Conservation (phyloP, 2,113 vertebrate species). For the Pristiophorus japonicus region DNA sequence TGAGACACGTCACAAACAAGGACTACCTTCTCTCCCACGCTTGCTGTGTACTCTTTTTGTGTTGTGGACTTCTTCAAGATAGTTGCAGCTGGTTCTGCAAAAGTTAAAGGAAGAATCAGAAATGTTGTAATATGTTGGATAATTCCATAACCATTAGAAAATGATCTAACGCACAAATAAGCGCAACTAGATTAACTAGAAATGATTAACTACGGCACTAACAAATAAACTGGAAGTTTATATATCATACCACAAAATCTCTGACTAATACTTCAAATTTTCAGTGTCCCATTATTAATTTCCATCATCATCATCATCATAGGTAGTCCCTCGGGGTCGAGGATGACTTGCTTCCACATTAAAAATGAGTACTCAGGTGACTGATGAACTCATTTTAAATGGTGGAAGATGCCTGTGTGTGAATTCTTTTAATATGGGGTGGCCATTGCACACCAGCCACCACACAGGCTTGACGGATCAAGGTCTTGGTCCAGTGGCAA, state of each 20-base stretch:
- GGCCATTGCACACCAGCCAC: too few species aligned
- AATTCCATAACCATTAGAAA: neutral
- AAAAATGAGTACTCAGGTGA: too few species aligned
- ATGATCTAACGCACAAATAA: neutral
- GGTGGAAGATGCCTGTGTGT: too few species aligned
- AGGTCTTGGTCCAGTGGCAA: too few species aligned
- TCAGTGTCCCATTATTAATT: neutral
- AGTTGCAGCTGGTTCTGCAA: constrained; percentile 3
- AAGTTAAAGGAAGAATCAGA: neutral
- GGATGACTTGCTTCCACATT: too few species aligned
- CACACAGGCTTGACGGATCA: too few species aligned
- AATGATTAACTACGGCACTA: neutral
- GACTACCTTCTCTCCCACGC: constrained; percentile 16
- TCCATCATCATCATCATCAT: too few species aligned
- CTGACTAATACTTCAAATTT: neutral
- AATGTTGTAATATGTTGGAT: neutral
- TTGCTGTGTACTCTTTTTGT: constrained; percentile 39
- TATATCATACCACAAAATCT: neutral
- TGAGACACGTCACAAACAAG: constrained; percentile 28
- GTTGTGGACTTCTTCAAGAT: constrained; percentile 39
- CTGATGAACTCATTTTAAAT: too few species aligned
- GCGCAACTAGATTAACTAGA: neutral
- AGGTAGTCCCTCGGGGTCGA: too few species aligned
- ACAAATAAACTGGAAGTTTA: neutral
- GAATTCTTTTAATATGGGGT: too few species aligned